These are phyloP conservation scores for Mormoops blainvillei DNA, from an alignment of 2,113 vertebrate species.

Conservation along the genomic window DNA sequence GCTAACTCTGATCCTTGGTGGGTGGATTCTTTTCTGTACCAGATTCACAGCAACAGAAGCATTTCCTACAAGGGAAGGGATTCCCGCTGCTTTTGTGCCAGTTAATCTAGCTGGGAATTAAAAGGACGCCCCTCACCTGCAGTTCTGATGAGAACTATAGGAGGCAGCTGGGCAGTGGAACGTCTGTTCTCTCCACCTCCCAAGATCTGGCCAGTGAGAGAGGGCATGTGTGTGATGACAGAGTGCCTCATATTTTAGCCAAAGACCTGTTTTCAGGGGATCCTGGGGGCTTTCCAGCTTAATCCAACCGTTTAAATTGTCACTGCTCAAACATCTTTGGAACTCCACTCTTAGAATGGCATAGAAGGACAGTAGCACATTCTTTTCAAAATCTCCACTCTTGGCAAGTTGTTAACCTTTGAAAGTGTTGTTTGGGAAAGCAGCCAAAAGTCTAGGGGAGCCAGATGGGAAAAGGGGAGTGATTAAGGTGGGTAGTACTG, in stretches of 20 bases:
- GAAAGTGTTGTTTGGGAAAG: not conserved
- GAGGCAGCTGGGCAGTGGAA: not conserved
- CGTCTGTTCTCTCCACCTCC: fast-evolving
- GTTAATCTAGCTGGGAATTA: conserved; percentile 26
- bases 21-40: conserved; percentile 40
- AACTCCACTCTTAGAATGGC: not conserved
- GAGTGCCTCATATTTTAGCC: not conserved
- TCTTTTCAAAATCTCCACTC: not conserved
- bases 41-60: conserved; percentile 49
- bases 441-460: not conserved
- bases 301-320: not conserved
- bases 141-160: not conserved
- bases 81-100: conserved; percentile 23
- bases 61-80: conserved; percentile 37
- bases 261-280: not conserved
- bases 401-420: not conserved
- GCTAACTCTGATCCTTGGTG: conserved; percentile 59
- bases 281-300: not conserved
- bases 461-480: not conserved
- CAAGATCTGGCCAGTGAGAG: not conserved
- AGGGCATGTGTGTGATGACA: too few relatives aligned
- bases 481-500: not conserved
- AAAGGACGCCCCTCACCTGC: conserved; percentile 1
- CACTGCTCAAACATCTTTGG: not conserved
- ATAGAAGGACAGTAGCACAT: not conserved